Evolutionary conservation across 1,140 invertebrate genomes (phyloP).

Genomic region (Frieseomelitta varia): DNA sequence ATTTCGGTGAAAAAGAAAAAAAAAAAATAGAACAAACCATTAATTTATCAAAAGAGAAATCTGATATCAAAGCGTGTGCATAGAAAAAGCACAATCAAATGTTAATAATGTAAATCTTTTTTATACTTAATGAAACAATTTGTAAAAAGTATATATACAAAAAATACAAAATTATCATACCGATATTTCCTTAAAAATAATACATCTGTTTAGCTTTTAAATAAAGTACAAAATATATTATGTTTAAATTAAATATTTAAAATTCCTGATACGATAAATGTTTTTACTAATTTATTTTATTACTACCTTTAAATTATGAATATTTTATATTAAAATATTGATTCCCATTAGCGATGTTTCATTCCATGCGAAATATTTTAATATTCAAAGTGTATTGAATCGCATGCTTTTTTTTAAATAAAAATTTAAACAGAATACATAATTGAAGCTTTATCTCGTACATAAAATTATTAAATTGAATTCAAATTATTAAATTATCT

Average conservation of each 20-base stretch:
- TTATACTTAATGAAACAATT: neutral
- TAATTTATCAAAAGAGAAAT: neutral
- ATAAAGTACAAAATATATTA: neutral
- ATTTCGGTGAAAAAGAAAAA: neutral
- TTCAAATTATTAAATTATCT: neutral
- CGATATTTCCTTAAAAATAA: neutral
- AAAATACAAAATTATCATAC: neutral
- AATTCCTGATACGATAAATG: neutral
- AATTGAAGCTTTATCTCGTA: neutral
- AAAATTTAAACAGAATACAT: neutral
- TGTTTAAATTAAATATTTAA: neutral
- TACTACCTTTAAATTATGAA: neutral
- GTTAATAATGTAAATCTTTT: neutral
- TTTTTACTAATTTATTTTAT: neutral
- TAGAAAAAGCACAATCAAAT: conserved; percentile 14
- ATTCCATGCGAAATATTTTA: neutral
- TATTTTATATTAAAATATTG: neutral
- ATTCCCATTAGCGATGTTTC: neutral
- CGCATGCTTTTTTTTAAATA: neutral
- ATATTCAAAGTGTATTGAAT: neutral
- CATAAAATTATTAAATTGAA: neutral
- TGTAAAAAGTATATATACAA: neutral
- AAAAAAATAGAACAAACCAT: neutral
- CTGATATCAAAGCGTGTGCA: neutral
- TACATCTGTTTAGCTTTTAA: neutral